Evolutionary conservation across 2,888 invertebrate genomes (phyloP).

Genomic region (Steinernema hermaphroditum): DNA sequence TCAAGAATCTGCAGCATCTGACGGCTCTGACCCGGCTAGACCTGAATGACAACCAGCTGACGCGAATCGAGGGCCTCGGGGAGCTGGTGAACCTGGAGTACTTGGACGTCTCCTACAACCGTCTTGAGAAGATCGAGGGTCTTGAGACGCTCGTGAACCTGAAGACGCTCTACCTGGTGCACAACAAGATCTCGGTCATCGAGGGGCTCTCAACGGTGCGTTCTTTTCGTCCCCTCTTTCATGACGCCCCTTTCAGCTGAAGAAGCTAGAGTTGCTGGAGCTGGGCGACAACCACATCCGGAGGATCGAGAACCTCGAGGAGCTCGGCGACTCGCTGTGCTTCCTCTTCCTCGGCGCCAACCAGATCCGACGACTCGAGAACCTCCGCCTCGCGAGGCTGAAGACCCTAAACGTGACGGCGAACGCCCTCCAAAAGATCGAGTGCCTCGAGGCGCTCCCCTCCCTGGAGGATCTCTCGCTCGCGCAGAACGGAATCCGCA

Average conservation of each 20-base stretch:
- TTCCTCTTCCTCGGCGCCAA: constrained; percentile 91
- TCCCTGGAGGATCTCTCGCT: constrained; percentile 49
- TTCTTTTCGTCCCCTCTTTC: background rate
- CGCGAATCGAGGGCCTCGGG: constrained; percentile 56
- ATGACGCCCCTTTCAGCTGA: constrained; percentile 68
- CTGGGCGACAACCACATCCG: constrained; percentile 85
- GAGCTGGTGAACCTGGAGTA: constrained; percentile 63
- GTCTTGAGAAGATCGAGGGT: constrained; percentile 61
- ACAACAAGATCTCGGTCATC: constrained; percentile 68
- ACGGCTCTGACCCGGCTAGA: constrained; percentile 66
- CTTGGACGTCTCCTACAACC: constrained; percentile 69
- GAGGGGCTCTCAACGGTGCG: constrained; percentile 67
- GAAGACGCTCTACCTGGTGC: constrained; percentile 67
- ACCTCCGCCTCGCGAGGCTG: constrained; percentile 73
- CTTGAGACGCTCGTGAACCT: constrained; percentile 65
- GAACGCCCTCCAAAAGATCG: constrained; percentile 51
- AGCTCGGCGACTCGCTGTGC: constrained; percentile 77
- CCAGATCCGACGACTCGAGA: constrained; percentile 84
- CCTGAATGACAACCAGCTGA: constrained; percentile 69
- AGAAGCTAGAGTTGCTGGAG: constrained; percentile 81
- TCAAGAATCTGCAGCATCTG: constrained; percentile 62
- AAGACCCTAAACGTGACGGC: constrained; percentile 24
- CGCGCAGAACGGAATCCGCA: constrained; percentile 84
- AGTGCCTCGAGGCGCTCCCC: constrained; percentile 49
- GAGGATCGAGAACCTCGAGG: constrained; percentile 82